Percentiles rank a stretch among this genome's conserved stretches.
phyloP scores from a whole-genome alignment of 2,113 vertebrate genomes.

The Trichomycterus rosablanca region DNA sequence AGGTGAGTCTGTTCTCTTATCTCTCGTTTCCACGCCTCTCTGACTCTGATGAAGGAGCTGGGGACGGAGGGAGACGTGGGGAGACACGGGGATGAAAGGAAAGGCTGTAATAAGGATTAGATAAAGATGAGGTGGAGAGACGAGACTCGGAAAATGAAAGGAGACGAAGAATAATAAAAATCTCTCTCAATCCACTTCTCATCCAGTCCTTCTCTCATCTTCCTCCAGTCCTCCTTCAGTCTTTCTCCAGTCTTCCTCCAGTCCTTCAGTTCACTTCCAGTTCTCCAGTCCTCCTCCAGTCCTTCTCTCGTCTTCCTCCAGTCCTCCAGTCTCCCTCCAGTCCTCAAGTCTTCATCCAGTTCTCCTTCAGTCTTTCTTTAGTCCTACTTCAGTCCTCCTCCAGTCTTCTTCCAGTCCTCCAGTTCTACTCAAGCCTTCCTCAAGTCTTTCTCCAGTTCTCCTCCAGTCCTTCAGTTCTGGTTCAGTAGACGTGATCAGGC shows the following conservation, averaged over 20 bases:
- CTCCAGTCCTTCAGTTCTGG: too few species aligned
- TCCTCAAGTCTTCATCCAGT: too few species aligned
- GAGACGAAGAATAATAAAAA: background rate
- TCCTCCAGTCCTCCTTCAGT: too few species aligned
- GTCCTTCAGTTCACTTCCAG: background rate
- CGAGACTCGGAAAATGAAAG: slow-evolving; percentile 16
- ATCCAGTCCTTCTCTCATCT: background rate
- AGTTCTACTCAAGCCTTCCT: too few species aligned
- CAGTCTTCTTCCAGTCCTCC: too few species aligned
- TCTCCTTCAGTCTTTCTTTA: background rate
- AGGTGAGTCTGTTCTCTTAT: slow-evolving; percentile 19
- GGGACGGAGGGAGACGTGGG: background rate
- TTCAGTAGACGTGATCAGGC: slow-evolving; percentile 6
- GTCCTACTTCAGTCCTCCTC: too few species aligned
- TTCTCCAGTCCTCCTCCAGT: background rate
- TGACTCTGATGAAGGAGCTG: slow-evolving; percentile 21
- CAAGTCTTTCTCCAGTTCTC: background rate
- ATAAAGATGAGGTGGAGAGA: slow-evolving; percentile 23
- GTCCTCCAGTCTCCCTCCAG: too few species aligned
- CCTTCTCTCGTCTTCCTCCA: too few species aligned
- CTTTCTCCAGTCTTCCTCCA: background rate
- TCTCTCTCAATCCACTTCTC: background rate
- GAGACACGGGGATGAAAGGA: background rate
- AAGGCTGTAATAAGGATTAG: slow-evolving; percentile 16
- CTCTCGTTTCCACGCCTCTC: slow-evolving; percentile 16